Evolutionary conservation across 2,888 invertebrate genomes (phyloP), one percentile per base, ranked within the genome.

Genomic region (Clusia tigrina): DNA sequence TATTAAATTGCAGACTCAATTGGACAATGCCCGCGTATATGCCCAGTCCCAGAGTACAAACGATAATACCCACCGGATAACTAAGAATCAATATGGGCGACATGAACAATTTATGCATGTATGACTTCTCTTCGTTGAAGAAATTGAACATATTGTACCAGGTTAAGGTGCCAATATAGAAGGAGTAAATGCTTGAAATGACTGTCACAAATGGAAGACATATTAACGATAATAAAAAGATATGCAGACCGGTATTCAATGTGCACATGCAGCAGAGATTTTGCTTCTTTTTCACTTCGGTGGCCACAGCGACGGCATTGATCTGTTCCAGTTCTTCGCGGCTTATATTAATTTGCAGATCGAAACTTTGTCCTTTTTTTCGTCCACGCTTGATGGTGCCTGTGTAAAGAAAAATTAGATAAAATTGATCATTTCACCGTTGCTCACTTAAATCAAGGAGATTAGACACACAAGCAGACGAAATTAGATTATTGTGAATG

Each of bases 101-200:
- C 65, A 91, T 81, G 46, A 89, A 81, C 12, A 90, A 82, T 76
- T 88, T 88, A 74, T 88, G 88, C 62, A 88, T 79, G 69, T 89
- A 86, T 56, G 86, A 87, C 70, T 87, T 86, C 72, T 90, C 89
- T 74, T 91, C 91, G 62, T 88, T 89, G 60, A 90, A 87, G 76
- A 89, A 89, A 52, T 88, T 86, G 75, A 91, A 90, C 67, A 91
- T 86, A 72, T 91, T 92, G 76, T 91, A 91, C 91, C 91, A 92
- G 54, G 91, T 89, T 72, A 90, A 82, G 1, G 91, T 91, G 20
- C 91, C 91, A 67, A 90, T 88, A 76, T 91, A 91, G 78, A 91
- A 91, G 1, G 90, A 89, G 75, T 91, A 90, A 54, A 87, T 78
- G 15, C 88, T 85, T 10, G 91, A 90, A 63, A 89, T 83, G 42